Conservation (phyloP, 1,140 invertebrate species). For the Drosophila azteca region DNA sequence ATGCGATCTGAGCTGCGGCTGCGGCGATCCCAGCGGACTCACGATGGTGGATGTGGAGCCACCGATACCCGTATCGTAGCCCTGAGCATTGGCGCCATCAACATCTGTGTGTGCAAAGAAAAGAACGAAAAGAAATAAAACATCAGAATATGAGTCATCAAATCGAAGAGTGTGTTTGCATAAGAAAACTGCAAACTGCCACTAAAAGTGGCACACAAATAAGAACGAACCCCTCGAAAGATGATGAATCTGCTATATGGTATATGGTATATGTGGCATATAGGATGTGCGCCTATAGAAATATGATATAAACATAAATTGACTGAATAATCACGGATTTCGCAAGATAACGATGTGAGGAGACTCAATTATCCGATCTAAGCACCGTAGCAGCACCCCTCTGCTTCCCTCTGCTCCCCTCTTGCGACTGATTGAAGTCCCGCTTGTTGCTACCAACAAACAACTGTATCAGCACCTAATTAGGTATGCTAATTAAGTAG, state of each 20-base stretch:
- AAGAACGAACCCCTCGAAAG: constrained; percentile 17
- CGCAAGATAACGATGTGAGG: too few relatives aligned
- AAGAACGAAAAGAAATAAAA: constrained; percentile 3
- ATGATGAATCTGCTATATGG: constrained; percentile 23
- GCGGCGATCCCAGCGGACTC: constrained; percentile 80
- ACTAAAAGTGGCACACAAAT: constrained; percentile 44
- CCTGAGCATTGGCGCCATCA: constrained; percentile 80
- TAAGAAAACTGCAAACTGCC: constrained; percentile 37
- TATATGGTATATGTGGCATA: too few relatives aligned
- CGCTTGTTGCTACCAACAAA: constrained; percentile 26
- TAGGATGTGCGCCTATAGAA: too few relatives aligned
- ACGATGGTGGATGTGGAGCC: constrained; percentile 83
- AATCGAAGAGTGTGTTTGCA: constrained; percentile 44
- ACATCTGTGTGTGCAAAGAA: constrained; percentile 61
- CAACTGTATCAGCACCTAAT: constrained; percentile 64
- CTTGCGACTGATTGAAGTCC: constrained; percentile 15
- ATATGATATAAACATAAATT: too few relatives aligned
- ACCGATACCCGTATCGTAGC: constrained; percentile 83
- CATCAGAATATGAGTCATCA: constrained; percentile 35
- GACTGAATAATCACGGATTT: too few relatives aligned
- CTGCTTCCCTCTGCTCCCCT: too few relatives aligned
- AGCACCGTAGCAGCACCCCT: constrained; percentile 50
- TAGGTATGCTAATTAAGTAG: constrained; percentile 72
- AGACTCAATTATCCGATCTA: constrained; percentile 31
- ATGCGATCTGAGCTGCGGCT: constrained; percentile 81